A percentile compares a stretch with the other conserved stretches of the same genome.
Evolutionary conservation across 2,888 invertebrate species (phyloP).

Genomic region (Odontocerum albicorne): DNA sequence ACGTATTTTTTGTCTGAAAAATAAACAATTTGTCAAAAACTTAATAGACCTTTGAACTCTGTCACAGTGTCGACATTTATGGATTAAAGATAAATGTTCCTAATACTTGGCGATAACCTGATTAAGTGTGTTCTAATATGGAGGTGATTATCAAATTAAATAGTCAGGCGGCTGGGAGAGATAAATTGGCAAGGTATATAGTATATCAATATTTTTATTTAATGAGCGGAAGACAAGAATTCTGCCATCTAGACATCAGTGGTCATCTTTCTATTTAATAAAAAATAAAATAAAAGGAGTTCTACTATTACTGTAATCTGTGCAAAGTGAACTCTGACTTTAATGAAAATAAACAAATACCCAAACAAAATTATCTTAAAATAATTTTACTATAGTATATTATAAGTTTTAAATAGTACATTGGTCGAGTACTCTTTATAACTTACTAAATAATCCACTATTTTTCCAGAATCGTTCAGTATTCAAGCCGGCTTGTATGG

Average conservation of each 20-base stretch:
- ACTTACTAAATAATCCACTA: too few relatives aligned
- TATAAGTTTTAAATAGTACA: too few relatives aligned
- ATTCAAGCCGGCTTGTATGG: conserved; percentile 79
- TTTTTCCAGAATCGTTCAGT: conserved; percentile 75
- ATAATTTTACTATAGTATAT: too few relatives aligned
- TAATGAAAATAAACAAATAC: too few relatives aligned
- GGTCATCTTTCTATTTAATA: too few relatives aligned
- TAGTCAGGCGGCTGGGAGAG: conserved; percentile 58
- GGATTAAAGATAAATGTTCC: neutral
- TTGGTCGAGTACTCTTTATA: conserved; percentile 16
- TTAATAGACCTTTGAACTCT: conserved; percentile 29
- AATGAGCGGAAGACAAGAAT: neutral
- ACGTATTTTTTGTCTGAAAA: neutral
- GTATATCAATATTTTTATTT: neutral
- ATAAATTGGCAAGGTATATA: conserved; percentile 57
- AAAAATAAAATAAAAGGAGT: too few relatives aligned
- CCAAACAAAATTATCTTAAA: too few relatives aligned
- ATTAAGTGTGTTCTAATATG: conserved; percentile 42
- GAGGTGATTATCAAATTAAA: conserved; percentile 56
- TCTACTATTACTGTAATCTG: too few relatives aligned
- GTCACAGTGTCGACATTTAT: neutral
- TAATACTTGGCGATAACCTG: conserved; percentile 6
- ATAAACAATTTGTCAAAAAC: conserved; percentile 19
- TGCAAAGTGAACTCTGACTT: too few relatives aligned
- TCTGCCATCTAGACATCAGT: neutral